phyloP scores from a whole-genome alignment of 2,888 invertebrate genomes.

The Drosophila meridiana region DNA sequence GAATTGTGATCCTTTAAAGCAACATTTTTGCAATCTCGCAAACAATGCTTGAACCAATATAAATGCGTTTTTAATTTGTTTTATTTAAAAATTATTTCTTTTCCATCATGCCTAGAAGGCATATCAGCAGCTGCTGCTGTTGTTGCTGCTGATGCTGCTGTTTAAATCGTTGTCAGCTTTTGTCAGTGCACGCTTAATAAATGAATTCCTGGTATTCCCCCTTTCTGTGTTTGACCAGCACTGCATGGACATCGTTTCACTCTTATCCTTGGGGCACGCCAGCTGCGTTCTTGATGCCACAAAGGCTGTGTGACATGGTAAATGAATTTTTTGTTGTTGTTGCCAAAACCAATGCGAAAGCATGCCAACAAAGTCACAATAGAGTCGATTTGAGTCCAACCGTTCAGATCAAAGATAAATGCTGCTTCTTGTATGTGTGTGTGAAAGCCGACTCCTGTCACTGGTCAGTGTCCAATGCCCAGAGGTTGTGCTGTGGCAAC shows the following conservation, averaged over 20 bases:
- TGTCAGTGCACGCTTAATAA: slow-evolving; percentile 72
- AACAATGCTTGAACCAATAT: slow-evolving; percentile 81
- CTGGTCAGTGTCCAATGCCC: slow-evolving; percentile 5
- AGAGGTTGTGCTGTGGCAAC: not conserved
- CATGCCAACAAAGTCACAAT: slow-evolving; percentile 34
- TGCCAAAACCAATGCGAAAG: slow-evolving; percentile 27
- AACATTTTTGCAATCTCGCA: slow-evolving; percentile 29
- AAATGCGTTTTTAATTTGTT: slow-evolving; percentile 85
- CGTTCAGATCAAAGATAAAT: slow-evolving; percentile 41
- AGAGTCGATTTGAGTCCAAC: not conserved
- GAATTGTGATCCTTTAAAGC: slow-evolving; percentile 32
- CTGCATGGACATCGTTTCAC: slow-evolving; percentile 19
- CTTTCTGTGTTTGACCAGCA: slow-evolving; percentile 22
- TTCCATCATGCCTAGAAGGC: slow-evolving; percentile 21
- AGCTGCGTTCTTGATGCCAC: slow-evolving; percentile 40
- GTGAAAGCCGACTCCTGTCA: slow-evolving; percentile 20
- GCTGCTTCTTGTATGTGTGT: slow-evolving; percentile 5
- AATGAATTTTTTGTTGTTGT: slow-evolving; percentile 39
- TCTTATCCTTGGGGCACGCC: slow-evolving; percentile 38
- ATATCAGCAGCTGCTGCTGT: slow-evolving; percentile 30
- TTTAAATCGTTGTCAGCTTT: slow-evolving; percentile 35
- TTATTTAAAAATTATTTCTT: slow-evolving; percentile 40
- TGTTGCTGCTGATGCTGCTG: slow-evolving; percentile 12
- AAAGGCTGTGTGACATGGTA: slow-evolving; percentile 32
- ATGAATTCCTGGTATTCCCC: slow-evolving; percentile 63